Base-by-base conservation (phyloP, 2,797 vertebrate genomes). In the Thripadectes ignobilis region DNA sequence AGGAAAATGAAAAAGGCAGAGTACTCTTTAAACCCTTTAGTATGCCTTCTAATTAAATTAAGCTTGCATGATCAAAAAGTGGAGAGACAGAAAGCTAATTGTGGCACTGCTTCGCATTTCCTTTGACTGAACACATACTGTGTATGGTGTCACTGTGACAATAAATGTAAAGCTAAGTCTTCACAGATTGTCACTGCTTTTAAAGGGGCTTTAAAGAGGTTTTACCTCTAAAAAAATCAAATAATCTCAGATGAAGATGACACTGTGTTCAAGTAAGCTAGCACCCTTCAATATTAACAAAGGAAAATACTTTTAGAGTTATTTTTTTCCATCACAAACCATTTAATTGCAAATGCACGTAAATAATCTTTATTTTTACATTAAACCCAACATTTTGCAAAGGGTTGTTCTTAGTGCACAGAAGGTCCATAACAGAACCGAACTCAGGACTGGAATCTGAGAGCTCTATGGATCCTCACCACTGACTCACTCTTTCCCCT, bases 21-120 rank as follows among this genome's bases (percentile, higher is more conserved):
- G 76, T 41, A 83, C 39, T 86, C 93, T 96, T 95, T 93, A 96
- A 97, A 95, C 95, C 96, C 88, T 65, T 95, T 80, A 86, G 63
- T 78, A 83, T 77, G 95, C 84, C 94, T 96, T 96, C 85, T 95
- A 91, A 96, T 92, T 96, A 92, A 88, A 88, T 89, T 76, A 68
- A 69, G 76, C 67, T 91, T 58, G 65, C 93, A 95, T 72, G 89
- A 88, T 92, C 89, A 96, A 95, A 85, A 87, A 85, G 88, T 81
- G 84, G 54, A 81, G 66, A 94, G 73, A 93, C 51, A 41, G 67
- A 36, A 58, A 92, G 92, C 16, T 26, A 81, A 81, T 80, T 59
- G 81, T 81, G 71, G 86, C 69, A 77, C 34, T 84, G 67, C 49
- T 93, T 49, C 83, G 79, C 8, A 5, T 68, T 74, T 83, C 71